Base-by-base conservation (phyloP, 1,140 invertebrate species). In the Aporrectodea caliginosa region DNA sequence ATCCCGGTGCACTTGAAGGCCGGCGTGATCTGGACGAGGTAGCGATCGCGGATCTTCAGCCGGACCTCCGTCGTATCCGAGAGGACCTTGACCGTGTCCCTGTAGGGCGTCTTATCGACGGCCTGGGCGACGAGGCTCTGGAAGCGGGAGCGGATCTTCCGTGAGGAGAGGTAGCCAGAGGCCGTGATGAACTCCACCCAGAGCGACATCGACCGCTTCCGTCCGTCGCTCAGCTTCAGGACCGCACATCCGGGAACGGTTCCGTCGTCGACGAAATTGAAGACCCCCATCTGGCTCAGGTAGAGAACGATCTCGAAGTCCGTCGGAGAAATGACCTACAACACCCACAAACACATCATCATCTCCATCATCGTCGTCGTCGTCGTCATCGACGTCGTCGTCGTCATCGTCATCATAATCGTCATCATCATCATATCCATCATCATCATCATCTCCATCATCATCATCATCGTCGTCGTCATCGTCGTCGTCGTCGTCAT, bases 121-220 rank as follows among this genome's bases (percentile, higher is more conserved):
- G 94, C 94, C 87, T 97, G 94, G 1, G 94, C 94, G 16, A 97
- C 94, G 72, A 98, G 87, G 0, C 94, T 95, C 88, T 97, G 95
- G 88, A 98, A 97, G 2, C 95, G 88, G 0, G 94, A 95, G 22
- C 95, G 91, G 85, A 98, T 97, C 88, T 98, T 98, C 33, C 95
- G 88, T 1, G 95, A 95, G 0, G 94, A 96, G 14, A 98, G 88
- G 87, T 98, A 98, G 14, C 95, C 95, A 0, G 93, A 95, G 1
- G 95, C 95, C 0, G 95, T 98, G 83, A 98, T 97, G 89, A 98
- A 98, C 88, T 98, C 95, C 14, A 98, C 95, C 95, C 95, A 98
- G 1, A 98, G 90, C 0, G 95, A 97, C 95, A 98, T 98, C 80
- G 94, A 95, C 68, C 95, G 90, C 87, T 98, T 98, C 79, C 95